phyloP scores from a whole-genome alignment of 2,113 vertebrate genomes.

The Oplegnathus fasciatus region DNA sequence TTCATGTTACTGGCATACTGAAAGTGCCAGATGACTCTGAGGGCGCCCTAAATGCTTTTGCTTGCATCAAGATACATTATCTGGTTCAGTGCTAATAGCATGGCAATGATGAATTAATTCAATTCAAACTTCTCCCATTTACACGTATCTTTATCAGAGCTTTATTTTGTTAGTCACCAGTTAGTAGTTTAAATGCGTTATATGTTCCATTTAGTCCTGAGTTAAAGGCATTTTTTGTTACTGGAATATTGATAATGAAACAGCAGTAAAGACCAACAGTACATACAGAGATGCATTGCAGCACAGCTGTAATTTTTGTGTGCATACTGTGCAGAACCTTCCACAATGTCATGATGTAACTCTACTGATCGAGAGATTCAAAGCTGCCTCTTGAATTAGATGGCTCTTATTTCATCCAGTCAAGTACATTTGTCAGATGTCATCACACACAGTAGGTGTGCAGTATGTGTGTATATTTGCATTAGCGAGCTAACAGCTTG shows the following conservation, averaged over 20 bases:
- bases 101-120: conserved; percentile 15
- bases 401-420: conserved; percentile 5
- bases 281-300: not conserved
- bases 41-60: conserved; percentile 29
- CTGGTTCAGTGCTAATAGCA: conserved; percentile 13
- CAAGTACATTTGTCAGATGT: not conserved
- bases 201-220: not conserved
- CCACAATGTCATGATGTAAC: not conserved
- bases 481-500: not conserved
- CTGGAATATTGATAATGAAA: not conserved
- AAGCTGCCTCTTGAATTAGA: conserved; percentile 1
- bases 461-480: not conserved
- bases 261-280: not conserved
- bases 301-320: not conserved
- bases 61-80: conserved; percentile 36
- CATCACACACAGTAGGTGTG: not conserved
- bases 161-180: conserved; percentile 21
- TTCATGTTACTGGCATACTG: conserved; percentile 43
- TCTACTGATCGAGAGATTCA: not conserved
- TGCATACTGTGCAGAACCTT: not conserved
- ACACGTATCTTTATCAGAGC: not conserved
- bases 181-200: not conserved
- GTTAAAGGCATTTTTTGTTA: conserved; percentile 8
- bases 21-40: conserved; percentile 18
- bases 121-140: conserved; percentile 4